phyloP scores from a whole-genome alignment of 2,797 vertebrate species.

The Loriculus beryllinus region DNA sequence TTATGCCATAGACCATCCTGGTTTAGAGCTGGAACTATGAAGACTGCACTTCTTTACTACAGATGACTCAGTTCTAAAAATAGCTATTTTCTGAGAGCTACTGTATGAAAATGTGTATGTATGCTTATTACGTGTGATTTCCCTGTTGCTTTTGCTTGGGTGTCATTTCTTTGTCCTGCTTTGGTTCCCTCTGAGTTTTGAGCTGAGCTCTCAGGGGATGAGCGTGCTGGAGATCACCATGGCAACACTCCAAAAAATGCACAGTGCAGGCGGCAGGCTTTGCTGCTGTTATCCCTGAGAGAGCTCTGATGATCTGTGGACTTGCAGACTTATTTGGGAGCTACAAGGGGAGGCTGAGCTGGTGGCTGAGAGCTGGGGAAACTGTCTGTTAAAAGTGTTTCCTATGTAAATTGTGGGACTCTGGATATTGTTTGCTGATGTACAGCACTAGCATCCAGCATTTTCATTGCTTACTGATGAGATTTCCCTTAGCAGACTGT shows the following conservation, averaged over 20 bases:
- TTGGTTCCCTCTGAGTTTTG: slow-evolving; percentile 65
- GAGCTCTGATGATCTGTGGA: slow-evolving; percentile 56
- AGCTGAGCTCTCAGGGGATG: slow-evolving; percentile 65
- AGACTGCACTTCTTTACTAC: neutral
- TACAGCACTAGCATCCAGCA: neutral
- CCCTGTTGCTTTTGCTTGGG: slow-evolving; percentile 29
- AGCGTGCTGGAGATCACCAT: slow-evolving; percentile 64
- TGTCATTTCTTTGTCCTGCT: slow-evolving; percentile 66
- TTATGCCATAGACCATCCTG: neutral
- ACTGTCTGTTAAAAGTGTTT: neutral
- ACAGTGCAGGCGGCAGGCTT: slow-evolving; percentile 30
- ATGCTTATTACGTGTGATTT: neutral
- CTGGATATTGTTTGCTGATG: neutral
- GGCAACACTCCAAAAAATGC: slow-evolving; percentile 62
- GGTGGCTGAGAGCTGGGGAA: neutral
- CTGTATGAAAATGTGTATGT: neutral
- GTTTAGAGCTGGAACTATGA: neutral
- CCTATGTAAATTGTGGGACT: neutral
- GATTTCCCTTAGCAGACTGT: neutral
- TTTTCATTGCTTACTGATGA: neutral
- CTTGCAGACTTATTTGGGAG: slow-evolving; percentile 23
- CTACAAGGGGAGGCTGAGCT: neutral
- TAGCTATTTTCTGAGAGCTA: slow-evolving; percentile 4
- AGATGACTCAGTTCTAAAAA: neutral
- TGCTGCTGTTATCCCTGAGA: slow-evolving; percentile 15